Base-by-base conservation (phyloP, 2,888 invertebrate species). In the Boloria euphrosyne region DNA sequence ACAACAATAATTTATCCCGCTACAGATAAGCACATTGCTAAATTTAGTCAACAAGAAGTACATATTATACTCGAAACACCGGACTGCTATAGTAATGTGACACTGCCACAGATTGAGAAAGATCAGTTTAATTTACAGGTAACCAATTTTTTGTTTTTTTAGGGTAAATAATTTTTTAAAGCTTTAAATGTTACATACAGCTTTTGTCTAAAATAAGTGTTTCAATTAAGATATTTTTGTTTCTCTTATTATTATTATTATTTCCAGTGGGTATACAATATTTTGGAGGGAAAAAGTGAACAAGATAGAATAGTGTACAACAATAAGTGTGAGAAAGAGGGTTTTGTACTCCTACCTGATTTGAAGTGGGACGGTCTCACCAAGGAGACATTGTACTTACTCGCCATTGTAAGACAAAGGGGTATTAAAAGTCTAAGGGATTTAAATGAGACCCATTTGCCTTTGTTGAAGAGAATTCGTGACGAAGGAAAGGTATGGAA, bases 251-350 rank as follows among this genome's bases (percentile, higher is more conserved):
- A 31, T 49, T 59, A 2, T 16, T 16, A 17, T 61, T 49, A 18
- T 51, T 73, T 75, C 17, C 88, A 98, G 97, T 99, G 99, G 99
- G 96, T 99, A 0, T 96, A 97, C 85, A 99, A 99, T 84, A 98
- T 99, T 70, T 85, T 99, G 62, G 96, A 98, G 65, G 97, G 98
- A 78, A 97, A 96, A 83, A 95, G 96, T 55, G 99, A 99, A 91
- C 91, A 93, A 2, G 98, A 99, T 27, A 94, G 97, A 71, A 95
- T 99, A 57, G 93, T 98, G 6, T 96, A 94, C 82, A 76, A 93
- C 5, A 93, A 93, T 75, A 83, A 83, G 76, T 95, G 97, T 81
- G 94, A 96, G 1, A 93, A 94, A 53, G 94, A 88, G 70, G 98
- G 99, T 0, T 99, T 99, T 82, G 92, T 99, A 14, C 86, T 99